A percentile compares a stretch with the other conserved stretches of the same genome.
These are phyloP conservation scores for Neostethus bicornis DNA, from an alignment of 2,797 vertebrate species.

Conservation along the genomic window DNA sequence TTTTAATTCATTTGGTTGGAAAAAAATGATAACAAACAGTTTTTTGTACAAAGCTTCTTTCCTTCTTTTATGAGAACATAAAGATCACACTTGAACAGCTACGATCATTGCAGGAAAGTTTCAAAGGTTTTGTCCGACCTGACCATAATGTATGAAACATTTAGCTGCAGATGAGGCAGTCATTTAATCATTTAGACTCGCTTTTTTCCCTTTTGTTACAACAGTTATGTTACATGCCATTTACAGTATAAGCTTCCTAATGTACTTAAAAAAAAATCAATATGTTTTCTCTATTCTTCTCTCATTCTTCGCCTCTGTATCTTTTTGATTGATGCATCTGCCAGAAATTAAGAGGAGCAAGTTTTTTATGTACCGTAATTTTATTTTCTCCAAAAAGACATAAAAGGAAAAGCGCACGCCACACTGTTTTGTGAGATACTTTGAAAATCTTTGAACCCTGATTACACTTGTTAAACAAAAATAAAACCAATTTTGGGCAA, in stretches of 20 bases:
- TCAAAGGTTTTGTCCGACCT: slow-evolving; percentile 1
- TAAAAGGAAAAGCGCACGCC: slow-evolving; percentile 45
- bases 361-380: slow-evolving; percentile 42
- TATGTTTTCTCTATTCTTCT: slow-evolving; percentile 11
- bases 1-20: neutral
- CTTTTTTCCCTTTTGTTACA: neutral
- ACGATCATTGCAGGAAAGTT: neutral
- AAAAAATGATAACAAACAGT: neutral
- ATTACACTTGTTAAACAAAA: slow-evolving; percentile 34
- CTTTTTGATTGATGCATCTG: slow-evolving; percentile 47
- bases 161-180: too few species aligned
- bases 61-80: slow-evolving; percentile 6
- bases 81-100: slow-evolving; percentile 11
- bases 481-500: slow-evolving; percentile 34
- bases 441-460: slow-evolving; percentile 52
- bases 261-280: too few species aligned
- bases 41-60: neutral
- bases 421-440: slow-evolving; percentile 49
- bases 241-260: slow-evolving; percentile 1
- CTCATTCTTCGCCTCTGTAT: slow-evolving; percentile 25
- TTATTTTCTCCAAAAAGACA: slow-evolving; percentile 50
- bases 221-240: neutral
- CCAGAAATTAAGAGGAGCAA: slow-evolving; percentile 31
- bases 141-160: too few species aligned
- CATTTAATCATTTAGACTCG: neutral